Percentiles rank a stretch among this genome's conserved stretches.
Evolutionary conservation across 1,140 invertebrate species (phyloP).

Genomic region (Neodiprion lecontei): DNA sequence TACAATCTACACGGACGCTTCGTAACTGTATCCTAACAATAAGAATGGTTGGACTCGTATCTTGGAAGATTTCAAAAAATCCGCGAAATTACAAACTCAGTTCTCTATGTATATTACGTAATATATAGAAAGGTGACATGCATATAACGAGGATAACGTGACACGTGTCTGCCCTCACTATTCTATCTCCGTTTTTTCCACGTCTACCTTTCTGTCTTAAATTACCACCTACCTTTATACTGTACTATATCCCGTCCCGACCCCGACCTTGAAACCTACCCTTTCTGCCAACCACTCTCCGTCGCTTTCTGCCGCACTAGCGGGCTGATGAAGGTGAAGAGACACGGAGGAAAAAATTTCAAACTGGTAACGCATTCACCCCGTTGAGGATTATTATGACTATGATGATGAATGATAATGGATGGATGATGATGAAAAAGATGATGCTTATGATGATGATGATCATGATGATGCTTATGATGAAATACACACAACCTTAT

Average conservation of each 20-base stretch:
- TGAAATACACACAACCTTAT: slow-evolving; percentile 56
- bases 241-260: no score
- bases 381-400: background rate
- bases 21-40: background rate
- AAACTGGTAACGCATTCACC: slow-evolving; percentile 5
- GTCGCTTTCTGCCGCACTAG: no score
- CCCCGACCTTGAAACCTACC: no score
- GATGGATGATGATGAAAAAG: background rate
- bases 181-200: background rate
- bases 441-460: background rate
- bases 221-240: background rate
- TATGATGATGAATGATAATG: background rate
- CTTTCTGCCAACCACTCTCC: no score
- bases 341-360: background rate
- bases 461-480: slow-evolving; percentile 7
- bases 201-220: background rate
- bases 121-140: background rate
- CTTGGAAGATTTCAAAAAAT: no score
- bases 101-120: background rate
- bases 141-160: background rate
- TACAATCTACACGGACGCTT: background rate
- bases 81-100: background rate
- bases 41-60: background rate
- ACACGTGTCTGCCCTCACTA: background rate
- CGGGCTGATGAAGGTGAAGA: no score